phyloP scores from a whole-genome alignment of 2,888 invertebrate genomes.

The Agrenia bidenticulata region DNA sequence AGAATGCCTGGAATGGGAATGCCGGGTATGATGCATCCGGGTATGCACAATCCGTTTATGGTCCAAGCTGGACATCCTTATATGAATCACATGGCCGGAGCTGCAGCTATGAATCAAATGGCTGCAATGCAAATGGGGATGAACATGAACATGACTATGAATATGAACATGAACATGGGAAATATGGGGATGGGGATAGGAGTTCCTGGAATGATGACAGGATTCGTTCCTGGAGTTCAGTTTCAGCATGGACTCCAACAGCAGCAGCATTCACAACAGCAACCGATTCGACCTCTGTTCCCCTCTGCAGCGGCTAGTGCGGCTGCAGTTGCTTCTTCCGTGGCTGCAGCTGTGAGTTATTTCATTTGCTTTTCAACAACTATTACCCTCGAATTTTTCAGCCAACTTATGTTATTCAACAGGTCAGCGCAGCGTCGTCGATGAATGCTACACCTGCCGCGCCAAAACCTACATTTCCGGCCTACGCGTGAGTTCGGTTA shows the following conservation, averaged over 20 bases:
- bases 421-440: not conserved
- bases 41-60: slow-evolving; percentile 26
- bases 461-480: slow-evolving; percentile 73
- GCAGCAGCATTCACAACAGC: slow-evolving; percentile 47
- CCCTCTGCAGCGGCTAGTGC: slow-evolving; percentile 66
- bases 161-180: slow-evolving; percentile 44
- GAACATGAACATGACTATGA: slow-evolving; percentile 45
- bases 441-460: slow-evolving; percentile 55
- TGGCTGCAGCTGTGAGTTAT: slow-evolving; percentile 56
- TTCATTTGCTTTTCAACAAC: too few species aligned
- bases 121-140: slow-evolving; percentile 44
- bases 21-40: slow-evolving; percentile 37
- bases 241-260: slow-evolving; percentile 24
- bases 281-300: slow-evolving; percentile 70
- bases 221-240: slow-evolving; percentile 33
- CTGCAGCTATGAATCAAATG: slow-evolving; percentile 33
- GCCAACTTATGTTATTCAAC: too few species aligned
- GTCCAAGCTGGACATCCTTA: slow-evolving; percentile 37
- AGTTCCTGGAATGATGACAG: slow-evolving; percentile 34
- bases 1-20: slow-evolving; percentile 41
- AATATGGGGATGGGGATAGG: slow-evolving; percentile 25
- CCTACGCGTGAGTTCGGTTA: slow-evolving; percentile 69
- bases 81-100: slow-evolving; percentile 21
- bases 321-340: slow-evolving; percentile 54
- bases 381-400: too few species aligned